Percentiles rank a stretch among this genome's conserved stretches.
Conservation (phyloP, 2,113 vertebrate genomes). For the Coturnix japonica region DNA sequence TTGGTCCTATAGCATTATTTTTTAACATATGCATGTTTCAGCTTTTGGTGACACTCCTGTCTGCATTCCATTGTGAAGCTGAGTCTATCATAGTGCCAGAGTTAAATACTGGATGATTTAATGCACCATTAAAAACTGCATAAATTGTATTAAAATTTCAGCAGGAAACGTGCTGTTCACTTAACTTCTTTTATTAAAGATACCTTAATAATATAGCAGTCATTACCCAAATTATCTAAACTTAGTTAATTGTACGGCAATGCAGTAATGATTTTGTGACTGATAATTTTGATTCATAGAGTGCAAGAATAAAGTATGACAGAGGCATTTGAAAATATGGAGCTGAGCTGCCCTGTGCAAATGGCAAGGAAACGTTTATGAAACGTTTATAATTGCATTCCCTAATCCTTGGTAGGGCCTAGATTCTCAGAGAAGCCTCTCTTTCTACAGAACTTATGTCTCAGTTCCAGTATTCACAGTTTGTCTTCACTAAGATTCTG, state of each 20-base stretch:
- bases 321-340: background rate
- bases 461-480: background rate
- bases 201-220: constrained; percentile 15
- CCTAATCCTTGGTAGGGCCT: background rate
- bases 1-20: background rate
- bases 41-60: background rate
- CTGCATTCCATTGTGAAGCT: background rate
- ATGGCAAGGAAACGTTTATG: background rate
- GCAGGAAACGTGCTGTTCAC: constrained; percentile 19
- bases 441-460: background rate
- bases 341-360: background rate
- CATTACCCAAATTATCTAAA: constrained; percentile 40
- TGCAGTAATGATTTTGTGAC: background rate
- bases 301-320: background rate
- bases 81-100: constrained; percentile 23
- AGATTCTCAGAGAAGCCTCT: background rate
- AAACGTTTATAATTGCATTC: background rate
- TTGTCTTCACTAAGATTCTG: background rate
- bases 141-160: constrained; percentile 43
- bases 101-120: constrained; percentile 54
- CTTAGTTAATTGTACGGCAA: constrained; percentile 23
- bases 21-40: background rate
- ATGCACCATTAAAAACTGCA: constrained; percentile 39
- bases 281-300: constrained; percentile 41
- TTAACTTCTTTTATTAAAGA: background rate